phyloP scores from a whole-genome alignment of 2,888 invertebrate species.

The Choristoneura rosaceana region DNA sequence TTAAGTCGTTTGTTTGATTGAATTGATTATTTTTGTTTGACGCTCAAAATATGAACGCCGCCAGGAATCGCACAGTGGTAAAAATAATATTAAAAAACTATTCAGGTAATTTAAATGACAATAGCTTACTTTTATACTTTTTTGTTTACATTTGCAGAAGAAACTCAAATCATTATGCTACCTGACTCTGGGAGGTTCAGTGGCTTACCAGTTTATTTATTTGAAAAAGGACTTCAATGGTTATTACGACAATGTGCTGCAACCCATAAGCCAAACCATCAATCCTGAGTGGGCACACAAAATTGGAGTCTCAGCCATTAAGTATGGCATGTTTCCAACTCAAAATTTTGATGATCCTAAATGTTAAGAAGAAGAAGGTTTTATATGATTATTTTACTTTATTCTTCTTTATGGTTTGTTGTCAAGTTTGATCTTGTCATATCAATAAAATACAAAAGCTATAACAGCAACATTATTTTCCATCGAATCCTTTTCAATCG shows the following conservation, averaged over 20 bases:
- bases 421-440: too few species aligned
- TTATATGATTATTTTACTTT: too few species aligned
- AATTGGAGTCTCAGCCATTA: conserved; percentile 90
- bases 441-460: too few species aligned
- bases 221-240: conserved; percentile 91
- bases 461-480: too few species aligned
- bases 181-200: conserved; percentile 87
- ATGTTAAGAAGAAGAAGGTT: too few species aligned
- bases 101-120: background rate
- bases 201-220: conserved; percentile 88
- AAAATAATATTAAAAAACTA: background rate
- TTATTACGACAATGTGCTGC: conserved; percentile 90
- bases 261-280: conserved; percentile 89
- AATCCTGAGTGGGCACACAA: conserved; percentile 94
- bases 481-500: too few species aligned
- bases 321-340: conserved; percentile 90
- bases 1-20: too few species aligned
- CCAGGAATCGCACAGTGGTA: conserved; percentile 44
- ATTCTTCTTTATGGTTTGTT: too few species aligned
- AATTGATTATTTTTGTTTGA: too few species aligned
- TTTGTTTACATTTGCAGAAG: conserved; percentile 76
- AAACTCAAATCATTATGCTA: conserved; percentile 89
- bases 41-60: conserved; percentile 45
- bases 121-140: background rate
- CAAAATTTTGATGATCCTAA: conserved; percentile 86